These are phyloP conservation scores for Ceriagrion tenellum DNA, from an alignment of 2,888 invertebrate genomes.

Conservation along the genomic window DNA sequence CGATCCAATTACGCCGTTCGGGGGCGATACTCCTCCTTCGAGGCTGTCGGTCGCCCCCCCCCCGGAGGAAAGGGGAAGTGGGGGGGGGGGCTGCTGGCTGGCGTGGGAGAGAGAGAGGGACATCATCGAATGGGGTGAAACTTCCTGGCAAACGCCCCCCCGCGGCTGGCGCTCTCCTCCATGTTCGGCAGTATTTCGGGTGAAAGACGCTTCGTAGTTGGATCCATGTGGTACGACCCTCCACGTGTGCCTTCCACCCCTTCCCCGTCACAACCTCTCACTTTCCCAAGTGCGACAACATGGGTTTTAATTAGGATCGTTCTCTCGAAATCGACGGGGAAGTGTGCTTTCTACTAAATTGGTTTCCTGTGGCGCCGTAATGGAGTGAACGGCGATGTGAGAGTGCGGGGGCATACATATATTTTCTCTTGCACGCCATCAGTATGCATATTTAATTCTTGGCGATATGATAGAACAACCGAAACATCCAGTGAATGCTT, in stretches of 20 bases:
- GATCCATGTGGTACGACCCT: neutral
- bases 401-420: neutral
- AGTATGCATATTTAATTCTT: neutral
- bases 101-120: neutral
- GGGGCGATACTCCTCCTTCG: conserved; percentile 16
- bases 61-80: too few relatives aligned
- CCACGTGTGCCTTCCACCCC: neutral
- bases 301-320: conserved; percentile 51
- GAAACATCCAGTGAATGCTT: too few relatives aligned
- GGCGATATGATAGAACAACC: neutral
- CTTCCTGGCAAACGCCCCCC: neutral
- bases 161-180: neutral
- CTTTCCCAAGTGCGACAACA: conserved; percentile 52
- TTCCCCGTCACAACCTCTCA: neutral
- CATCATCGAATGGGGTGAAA: neutral
- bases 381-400: neutral
- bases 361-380: neutral
- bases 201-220: conserved; percentile 15
- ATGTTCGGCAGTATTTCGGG: neutral
- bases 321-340: conserved; percentile 16
- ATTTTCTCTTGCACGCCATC: neutral
- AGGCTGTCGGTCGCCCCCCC: neutral
- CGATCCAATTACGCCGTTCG: conserved; percentile 49
- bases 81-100: neutral
- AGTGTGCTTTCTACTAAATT: conserved; percentile 19